Conservation (phyloP, 2,888 invertebrate genomes). For the Dusona sp. region DNA sequence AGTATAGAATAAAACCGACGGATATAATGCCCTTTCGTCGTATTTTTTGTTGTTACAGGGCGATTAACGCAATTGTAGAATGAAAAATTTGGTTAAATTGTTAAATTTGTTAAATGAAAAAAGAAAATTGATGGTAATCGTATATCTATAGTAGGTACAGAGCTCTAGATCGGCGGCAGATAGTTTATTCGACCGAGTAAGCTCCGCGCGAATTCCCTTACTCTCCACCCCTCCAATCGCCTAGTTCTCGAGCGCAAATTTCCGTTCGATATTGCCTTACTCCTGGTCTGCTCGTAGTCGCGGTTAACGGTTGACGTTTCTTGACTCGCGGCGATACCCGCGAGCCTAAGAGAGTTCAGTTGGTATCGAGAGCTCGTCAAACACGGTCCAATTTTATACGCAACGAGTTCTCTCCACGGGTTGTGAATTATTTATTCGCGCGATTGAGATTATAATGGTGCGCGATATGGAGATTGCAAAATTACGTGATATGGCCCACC, state of each 20-base stretch:
- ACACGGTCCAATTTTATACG: constrained; percentile 43
- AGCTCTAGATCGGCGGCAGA: too few relatives aligned
- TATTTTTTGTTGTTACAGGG: too few relatives aligned
- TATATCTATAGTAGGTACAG: too few relatives aligned
- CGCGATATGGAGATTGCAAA: constrained; percentile 79
- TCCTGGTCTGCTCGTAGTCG: not conserved
- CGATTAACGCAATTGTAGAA: too few relatives aligned
- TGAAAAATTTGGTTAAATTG: too few relatives aligned
- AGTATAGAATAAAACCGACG: too few relatives aligned
- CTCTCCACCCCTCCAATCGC: too few relatives aligned
- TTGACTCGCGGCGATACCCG: not conserved
- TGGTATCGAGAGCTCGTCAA: constrained; percentile 74
- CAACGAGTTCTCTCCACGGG: not conserved
- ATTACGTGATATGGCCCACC: constrained; percentile 88
- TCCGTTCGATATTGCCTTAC: not conserved
- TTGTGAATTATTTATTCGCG: constrained; percentile 27
- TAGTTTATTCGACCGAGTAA: too few relatives aligned
- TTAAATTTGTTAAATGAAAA: too few relatives aligned
- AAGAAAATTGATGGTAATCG: too few relatives aligned
- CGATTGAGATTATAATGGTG: constrained; percentile 72
- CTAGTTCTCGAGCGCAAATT: not conserved
- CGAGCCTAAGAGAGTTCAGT: constrained; percentile 69
- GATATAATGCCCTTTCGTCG: too few relatives aligned
- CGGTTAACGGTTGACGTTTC: not conserved
- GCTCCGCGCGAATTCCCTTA: too few relatives aligned